Base-by-base conservation (phyloP, 2,113 vertebrate species). In the Asarcornis scutulata region DNA sequence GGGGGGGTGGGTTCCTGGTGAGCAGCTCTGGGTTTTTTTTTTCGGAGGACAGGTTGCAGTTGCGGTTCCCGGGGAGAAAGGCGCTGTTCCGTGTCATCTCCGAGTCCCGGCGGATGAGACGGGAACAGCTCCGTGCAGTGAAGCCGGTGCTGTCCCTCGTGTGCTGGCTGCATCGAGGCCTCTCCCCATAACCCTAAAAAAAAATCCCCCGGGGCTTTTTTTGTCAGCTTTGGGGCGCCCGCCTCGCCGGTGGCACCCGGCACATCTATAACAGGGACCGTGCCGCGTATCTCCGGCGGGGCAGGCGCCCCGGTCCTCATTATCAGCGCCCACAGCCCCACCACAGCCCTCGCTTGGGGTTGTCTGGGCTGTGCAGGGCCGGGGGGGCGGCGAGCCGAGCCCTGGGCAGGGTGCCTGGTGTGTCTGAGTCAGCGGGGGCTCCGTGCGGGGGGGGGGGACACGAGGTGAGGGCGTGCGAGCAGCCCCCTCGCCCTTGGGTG, bases 251-350 rank as follows among this genome's bases (percentile, higher is more conserved):
- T 23, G 50, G 23, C 23, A 50, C 50, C 50, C 50, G 50, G 50
- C 50, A 50, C 50, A 25, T 50, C 50, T 22, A 36, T 50, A 50
- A 25, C 23, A 6, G 72, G 40, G 46, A 21, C 46, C 46, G 46
- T 48, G 46, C 20, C 46, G 46, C 46, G 89, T 96, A 96, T 96
- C 95, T 94, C n/a, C 62, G 0, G 0, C 7, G 1, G 60, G 64
- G 52, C 96, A 96, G 96, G 69, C 64, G 1, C 46, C 40, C 38
- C 18, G 46, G 23, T n/a, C 27, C 2, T 0, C 1, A 1, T 96
- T 96, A 96, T 96, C 95, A 9, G 83, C 53, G 1, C 38, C 72
- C 80, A 0, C 95, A 96, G 91, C 46, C 46, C 46, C 46, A 21
- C 46, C 46, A 89, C 86, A 12, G 7, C 38, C 2, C 1, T 74